Evolutionary conservation across 2,797 vertebrate species (phyloP).

Genomic region (Petrocephalus schoutedeni): DNA sequence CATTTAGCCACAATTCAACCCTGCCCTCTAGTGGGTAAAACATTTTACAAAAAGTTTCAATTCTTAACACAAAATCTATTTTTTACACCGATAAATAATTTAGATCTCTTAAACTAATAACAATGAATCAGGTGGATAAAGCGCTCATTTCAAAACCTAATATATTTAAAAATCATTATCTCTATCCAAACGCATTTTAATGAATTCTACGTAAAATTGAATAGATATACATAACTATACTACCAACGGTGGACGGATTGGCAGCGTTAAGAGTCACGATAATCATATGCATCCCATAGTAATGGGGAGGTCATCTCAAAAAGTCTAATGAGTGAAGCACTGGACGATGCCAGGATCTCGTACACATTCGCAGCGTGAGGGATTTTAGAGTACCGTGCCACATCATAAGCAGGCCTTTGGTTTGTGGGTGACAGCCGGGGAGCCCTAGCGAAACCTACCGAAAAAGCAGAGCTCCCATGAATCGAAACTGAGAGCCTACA

Average conservation of each 20-base stretch:
- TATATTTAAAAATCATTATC: background rate
- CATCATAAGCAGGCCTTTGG: background rate
- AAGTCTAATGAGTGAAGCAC: background rate
- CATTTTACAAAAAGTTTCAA: background rate
- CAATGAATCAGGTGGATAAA: background rate
- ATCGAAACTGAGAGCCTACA: background rate
- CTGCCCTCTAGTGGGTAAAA: constrained; percentile 9
- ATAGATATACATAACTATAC: background rate
- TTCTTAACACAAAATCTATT: background rate
- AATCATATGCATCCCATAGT: background rate
- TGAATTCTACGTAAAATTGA: background rate
- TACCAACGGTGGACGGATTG: background rate
- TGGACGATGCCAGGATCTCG: background rate
- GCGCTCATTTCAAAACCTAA: background rate
- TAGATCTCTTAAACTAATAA: background rate
- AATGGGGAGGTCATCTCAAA: background rate
- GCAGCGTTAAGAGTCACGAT: background rate
- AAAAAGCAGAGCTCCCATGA: background rate
- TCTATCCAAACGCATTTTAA: background rate
- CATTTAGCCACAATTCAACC: background rate
- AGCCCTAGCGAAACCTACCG: background rate
- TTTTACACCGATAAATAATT: background rate
- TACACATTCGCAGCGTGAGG: background rate
- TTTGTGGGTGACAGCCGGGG: background rate
- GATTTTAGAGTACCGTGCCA: background rate